Base-by-base conservation (phyloP, 2,888 invertebrate genomes). In the Camptogramma bilineatum region DNA sequence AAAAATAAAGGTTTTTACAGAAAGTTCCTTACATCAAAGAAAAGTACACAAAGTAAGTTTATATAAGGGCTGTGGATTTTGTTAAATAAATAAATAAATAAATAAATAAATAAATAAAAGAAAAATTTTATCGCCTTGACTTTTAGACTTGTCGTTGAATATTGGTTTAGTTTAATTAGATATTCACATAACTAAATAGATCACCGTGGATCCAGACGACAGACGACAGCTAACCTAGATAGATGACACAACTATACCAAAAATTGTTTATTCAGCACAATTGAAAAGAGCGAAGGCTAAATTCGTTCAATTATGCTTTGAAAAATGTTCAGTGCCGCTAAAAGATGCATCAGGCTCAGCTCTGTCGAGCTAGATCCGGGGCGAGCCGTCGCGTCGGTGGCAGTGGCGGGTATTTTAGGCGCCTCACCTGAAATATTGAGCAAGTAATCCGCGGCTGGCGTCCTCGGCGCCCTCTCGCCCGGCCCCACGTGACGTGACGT, bases 291-390 rank as follows among this genome's bases (percentile, higher is more conserved):
- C 10, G 9, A 63, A 50, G 39, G 51, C 51, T 31, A 58, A 53
- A 51, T 34, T 58, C 44, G 9, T 39, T 52, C 9, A 53, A 50
- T 52, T 31, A 62, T 24, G 18, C 10, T 52, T 21, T 7, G 51
- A 46, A 21, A 46, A 44, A 42, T 28, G 19, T 28, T 34, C 50
- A 9, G 16, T 16, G 48, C 48, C 42, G 24, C 44, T 64, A 28
- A 51, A 64, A 59, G 55, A 64, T 64, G 64, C 54, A 60, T 60
- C 59, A n/a, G 31, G 44, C 17, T 47, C 28, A 16, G 24, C 42
- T 9, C 50, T n/a, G 24, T 19, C 39, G 50, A 42, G 39, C 21
- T n/a, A 39, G 5, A 44, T 53, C 24, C 16, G 46, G 28, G 44
- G 16, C 34, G 9, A 28, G 34, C 21, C n/a, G 28, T 44, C 24